Conservation (phyloP, 2,888 invertebrate species). For the Cheilosia vulpina region DNA sequence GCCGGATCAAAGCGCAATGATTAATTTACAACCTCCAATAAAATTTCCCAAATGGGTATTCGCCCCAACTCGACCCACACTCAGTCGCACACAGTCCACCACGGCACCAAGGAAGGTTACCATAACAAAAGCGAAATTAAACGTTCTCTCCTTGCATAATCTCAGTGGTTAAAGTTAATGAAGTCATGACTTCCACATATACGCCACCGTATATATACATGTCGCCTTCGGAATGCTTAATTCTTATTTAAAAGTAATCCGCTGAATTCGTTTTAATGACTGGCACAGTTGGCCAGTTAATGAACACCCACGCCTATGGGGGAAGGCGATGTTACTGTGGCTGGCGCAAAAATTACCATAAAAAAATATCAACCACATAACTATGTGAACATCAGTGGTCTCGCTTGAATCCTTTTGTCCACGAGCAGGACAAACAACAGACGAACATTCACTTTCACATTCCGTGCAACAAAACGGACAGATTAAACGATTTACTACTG, state of each 20-base stretch:
- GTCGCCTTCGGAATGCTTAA: constrained; percentile 64
- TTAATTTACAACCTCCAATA: constrained; percentile 69
- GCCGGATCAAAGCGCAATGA: constrained; percentile 68
- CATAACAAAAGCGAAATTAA: constrained; percentile 56
- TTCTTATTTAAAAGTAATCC: constrained; percentile 75
- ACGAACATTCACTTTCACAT: constrained; percentile 46
- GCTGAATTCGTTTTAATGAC: constrained; percentile 72
- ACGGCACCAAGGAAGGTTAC: neutral
- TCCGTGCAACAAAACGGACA: constrained; percentile 60
- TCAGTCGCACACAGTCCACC: neutral
- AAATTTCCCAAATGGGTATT: constrained; percentile 38
- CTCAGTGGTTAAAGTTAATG: constrained; percentile 71
- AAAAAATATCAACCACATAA: constrained; percentile 66
- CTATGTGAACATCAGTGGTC: constrained; percentile 3
- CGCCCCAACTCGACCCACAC: constrained; percentile 8
- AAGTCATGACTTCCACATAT: constrained; percentile 67
- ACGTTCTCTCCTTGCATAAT: constrained; percentile 65
- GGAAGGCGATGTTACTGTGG: neutral
- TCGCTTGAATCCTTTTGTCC: constrained; percentile 59
- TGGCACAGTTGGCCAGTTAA: constrained; percentile 50
- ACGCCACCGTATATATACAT: constrained; percentile 35
- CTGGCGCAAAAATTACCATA: constrained; percentile 62
- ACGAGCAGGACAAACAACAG: constrained; percentile 29
- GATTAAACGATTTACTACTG: constrained; percentile 73
- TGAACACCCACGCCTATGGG: constrained; percentile 40